Base-by-base conservation (phyloP, 2,113 vertebrate genomes). In the Pontoporia blainvillei region DNA sequence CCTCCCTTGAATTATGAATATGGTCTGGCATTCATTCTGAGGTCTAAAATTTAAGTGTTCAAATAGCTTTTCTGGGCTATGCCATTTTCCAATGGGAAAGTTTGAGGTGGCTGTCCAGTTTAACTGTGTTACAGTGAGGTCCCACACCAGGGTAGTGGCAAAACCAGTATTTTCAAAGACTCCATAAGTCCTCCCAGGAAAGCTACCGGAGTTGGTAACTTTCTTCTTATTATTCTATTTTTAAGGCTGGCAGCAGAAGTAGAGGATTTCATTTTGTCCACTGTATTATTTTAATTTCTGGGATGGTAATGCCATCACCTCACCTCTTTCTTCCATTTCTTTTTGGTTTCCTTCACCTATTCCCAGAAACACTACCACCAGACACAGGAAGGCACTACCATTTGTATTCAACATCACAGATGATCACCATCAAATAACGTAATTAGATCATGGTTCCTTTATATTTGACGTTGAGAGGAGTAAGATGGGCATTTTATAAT, bases 401-500 rank as follows among this genome's bases (percentile, higher is more conserved):
- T 72, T 84, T 67, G 52, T 81, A 41, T 75, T 92, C 23, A 62
- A 10, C 57, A 75, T 79, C 61, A 84, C 36, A 86, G 73, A 93
- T 64, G 44, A 84, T 61, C 72, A 31, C 64, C 82, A 73, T 94
- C 76, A 72, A 94, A 15, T 67, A 62, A 79, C 25, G 8, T 41
- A 59, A 69, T 69, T 96, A 95, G 66, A 81, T 96, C 6, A 13
- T n/a, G 13, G 82, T 44, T 94, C 61, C 1, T 2, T 62, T 95
- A 79, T 14, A 5, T 66, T 92, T 93, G 86, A 49, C 69, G 29
- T 69, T n/a, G 52, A 85, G 67, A 95, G 54, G 75, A 97, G 96
- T 21, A 61, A 82, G 46, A 90, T 89, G 73, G 94, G 69, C 72
- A 83, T 92, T 97, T 96, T 41, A 67, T 95, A 95, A 15, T 73